Evolutionary conservation across 2,888 invertebrate genomes (phyloP), one percentile per base, ranked within the genome.

Genomic region (Drosophila peninsularis): DNA sequence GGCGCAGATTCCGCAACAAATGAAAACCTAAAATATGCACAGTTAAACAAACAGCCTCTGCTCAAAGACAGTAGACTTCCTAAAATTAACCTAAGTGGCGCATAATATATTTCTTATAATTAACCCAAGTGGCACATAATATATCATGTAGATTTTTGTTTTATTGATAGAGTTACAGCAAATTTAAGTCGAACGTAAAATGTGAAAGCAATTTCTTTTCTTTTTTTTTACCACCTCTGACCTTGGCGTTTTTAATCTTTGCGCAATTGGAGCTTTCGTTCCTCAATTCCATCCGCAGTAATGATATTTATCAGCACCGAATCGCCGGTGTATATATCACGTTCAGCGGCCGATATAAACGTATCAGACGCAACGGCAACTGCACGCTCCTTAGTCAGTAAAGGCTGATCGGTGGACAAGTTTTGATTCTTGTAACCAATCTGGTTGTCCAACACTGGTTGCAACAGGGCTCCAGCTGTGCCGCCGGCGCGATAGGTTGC

Each of bases 241-340:
- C 49, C 54, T 1, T 24, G 32, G 19, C 14, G 7, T 27, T 27
- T 44, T 74, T 96, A 99, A 96, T 99, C 99, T 92, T 95, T 96
- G 90, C 99, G 95, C 69, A 99, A 94, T 69, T 95, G 94, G 92
- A 97, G 80, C 95, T 95, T 91, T 95, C 95, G 90, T 5, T 95
- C 94, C 75, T 94, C 94, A 66, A 97, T 94, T 1, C 98, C 98
- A 93, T 96, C 96, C 81, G 96, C 96, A 19, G 98, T 98, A 78
- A 99, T 96, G 71, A 98, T 94, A 82, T 96, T 95, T 78, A 99
- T 96, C 68, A 94, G 93, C 80, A 99, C 96, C 65, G 95, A 95
- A 93, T 99, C 99, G 53, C 99, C 99, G 64, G 99, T 99, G 90
- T 98, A 97, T 89, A 99, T 99, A 92, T 99, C 99, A 90, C 99